Evolutionary conservation across 2,113 vertebrate species (phyloP).

Genomic region (Pogonocichla stellata): DNA sequence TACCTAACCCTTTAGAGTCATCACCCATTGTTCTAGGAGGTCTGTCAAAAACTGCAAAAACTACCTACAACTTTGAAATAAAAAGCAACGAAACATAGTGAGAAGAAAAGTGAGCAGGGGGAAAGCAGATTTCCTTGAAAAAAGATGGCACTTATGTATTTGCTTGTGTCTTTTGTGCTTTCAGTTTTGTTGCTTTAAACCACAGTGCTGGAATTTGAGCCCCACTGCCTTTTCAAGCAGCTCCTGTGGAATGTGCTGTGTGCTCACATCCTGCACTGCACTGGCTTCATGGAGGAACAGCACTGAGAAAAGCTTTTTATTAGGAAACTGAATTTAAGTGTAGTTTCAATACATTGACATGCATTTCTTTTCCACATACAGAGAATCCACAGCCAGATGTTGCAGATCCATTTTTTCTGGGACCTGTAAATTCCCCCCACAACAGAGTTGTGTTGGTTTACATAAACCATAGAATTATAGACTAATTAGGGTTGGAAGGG

Average conservation of each 20-base stretch:
- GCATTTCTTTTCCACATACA: neutral
- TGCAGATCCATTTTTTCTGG: neutral
- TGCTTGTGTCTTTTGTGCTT: neutral
- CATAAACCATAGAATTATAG: neutral
- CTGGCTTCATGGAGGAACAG: neutral
- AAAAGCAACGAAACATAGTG: neutral
- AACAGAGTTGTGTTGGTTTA: fast-evolving
- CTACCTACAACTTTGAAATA: neutral
- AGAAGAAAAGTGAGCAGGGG: neutral
- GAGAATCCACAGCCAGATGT: neutral
- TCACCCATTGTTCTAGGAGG: neutral
- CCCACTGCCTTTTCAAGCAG: neutral
- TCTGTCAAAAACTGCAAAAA: neutral
- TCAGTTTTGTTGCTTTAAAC: neutral
- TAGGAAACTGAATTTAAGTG: neutral
- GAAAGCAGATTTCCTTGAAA: neutral
- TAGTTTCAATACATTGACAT: neutral
- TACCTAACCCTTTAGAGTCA: neutral
- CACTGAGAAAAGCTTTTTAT: neutral
- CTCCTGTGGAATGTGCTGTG: fast-evolving
- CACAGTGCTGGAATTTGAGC: neutral
- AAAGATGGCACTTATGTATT: fast-evolving
- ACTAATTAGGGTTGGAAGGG: neutral
- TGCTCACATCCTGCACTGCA: neutral
- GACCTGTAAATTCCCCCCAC: neutral